Evolutionary conservation across 2,113 vertebrate genomes (phyloP).

Genomic region (Bos javanicus): DNA sequence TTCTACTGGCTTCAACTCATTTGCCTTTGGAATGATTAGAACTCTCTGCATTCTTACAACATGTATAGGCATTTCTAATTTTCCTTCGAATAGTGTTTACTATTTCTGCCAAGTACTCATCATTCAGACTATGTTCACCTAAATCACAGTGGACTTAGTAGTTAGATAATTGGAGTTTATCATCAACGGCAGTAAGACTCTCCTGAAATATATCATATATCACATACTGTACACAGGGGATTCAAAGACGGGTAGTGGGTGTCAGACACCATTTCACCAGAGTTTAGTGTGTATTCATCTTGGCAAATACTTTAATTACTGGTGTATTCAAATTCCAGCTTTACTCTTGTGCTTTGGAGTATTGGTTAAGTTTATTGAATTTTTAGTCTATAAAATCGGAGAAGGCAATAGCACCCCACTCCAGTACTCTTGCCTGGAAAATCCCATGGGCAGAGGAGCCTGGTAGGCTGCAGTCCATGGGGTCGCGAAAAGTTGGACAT

Average conservation of each 20-base stretch:
- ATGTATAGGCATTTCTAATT: not conserved
- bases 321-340: not conserved
- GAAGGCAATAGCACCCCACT: too few species aligned
- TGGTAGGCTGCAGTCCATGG: too few species aligned
- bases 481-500: too few species aligned
- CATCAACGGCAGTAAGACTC: not conserved
- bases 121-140: not conserved
- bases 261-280: not conserved
- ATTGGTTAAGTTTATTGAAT: not conserved
- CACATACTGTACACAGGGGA: not conserved
- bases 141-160: not conserved
- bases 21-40: not conserved
- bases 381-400: not conserved
- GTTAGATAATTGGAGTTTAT: not conserved
- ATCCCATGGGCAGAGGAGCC: too few species aligned
- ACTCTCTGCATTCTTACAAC: not conserved
- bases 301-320: not conserved
- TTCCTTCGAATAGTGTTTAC: not conserved
- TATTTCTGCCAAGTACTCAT: not conserved
- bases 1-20: not conserved
- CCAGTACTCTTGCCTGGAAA: too few species aligned
- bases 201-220: not conserved
- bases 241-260: not conserved
- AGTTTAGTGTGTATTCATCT: not conserved
- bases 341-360: not conserved